Evolutionary conservation across 2,113 vertebrate genomes (phyloP), one percentile per base, ranked within the genome.

Genomic region (Amia ocellicauda): DNA sequence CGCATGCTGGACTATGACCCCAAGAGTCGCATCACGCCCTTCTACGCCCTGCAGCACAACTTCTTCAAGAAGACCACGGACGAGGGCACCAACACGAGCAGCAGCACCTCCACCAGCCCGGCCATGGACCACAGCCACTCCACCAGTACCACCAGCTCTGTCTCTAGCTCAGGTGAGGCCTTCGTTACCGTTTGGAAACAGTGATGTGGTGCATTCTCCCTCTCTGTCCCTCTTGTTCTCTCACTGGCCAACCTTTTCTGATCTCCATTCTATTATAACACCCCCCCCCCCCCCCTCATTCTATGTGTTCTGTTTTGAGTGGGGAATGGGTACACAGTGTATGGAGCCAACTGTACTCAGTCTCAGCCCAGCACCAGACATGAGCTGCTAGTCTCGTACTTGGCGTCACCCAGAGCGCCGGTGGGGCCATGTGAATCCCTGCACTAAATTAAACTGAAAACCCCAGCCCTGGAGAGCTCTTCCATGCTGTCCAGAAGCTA

Each of bases 61-160:
- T 97, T 97, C 89, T 97, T 97, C 80, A 95, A 95, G 81, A 95
- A 95, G 79, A 96, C 94, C n/a, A 93, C 91, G 51, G 94, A 97
- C 55, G 94, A 97, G 82, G 94, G 93, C 86, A 96, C 93, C 80
- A 96, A 95, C 88, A 97, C 94, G 66, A 93, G 92, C 87, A 92
- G 91, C 86, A 94, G 93, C 69, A 90, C 90, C 77, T 94, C 92
- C 73, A 92, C 91, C 67, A 91, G 90, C 83, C 91, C 91, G 56
- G 91, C 93, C 86, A 92, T 94, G 91, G 93, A 95, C 89, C 92
- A 95, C 90, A 93, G 93, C 78, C 92, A 94, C 86, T 95, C 93
- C 78, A 93, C 94, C 83, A 94, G 93, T 84, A 95, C 94, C 63
- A 92, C 93, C 75, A 95, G 93, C 84, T 97, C 94, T 52, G 91